These are phyloP conservation scores for Rhincodon typus DNA, from an alignment of 2,797 vertebrate species.

Conservation along the genomic window DNA sequence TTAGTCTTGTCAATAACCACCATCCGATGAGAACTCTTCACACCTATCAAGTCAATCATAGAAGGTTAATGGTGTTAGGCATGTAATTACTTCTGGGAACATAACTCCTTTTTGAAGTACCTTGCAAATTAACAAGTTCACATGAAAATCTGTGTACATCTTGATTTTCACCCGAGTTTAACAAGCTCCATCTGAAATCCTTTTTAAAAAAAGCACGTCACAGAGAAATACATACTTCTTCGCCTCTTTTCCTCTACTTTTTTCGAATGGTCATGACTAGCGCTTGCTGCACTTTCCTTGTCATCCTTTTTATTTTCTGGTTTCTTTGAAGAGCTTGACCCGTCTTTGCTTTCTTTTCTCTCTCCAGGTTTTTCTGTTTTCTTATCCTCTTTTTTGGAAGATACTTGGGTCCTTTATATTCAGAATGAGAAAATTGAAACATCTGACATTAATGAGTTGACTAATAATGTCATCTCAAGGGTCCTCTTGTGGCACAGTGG, in stretches of 20 bases:
- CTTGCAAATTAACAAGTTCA: neutral
- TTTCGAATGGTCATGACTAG: conserved; percentile 65
- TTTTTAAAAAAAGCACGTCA: neutral
- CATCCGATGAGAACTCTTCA: conserved; percentile 81
- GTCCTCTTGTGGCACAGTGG: no score
- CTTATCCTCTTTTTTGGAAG: conserved; percentile 88
- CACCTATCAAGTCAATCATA: conserved; percentile 51
- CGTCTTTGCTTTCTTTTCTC: conserved; percentile 83
- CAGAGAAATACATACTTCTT: conserved; percentile 63
- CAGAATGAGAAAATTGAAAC: neutral
- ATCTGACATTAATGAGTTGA: neutral
- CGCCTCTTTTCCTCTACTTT: conserved; percentile 83
- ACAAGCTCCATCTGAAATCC: neutral
- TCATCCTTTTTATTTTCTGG: conserved; percentile 73
- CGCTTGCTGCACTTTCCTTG: conserved; percentile 63
- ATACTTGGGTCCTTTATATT: conserved; percentile 60
- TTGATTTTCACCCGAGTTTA: neutral
- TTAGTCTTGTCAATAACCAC: conserved; percentile 68
- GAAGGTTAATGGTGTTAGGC: neutral
- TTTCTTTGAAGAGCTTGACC: conserved; percentile 60
- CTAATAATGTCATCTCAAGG: no score
- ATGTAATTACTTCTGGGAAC: neutral
- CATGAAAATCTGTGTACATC: neutral
- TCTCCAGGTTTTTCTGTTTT: conserved; percentile 76
- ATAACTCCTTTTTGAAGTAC: neutral